These are phyloP conservation scores for Tetraneura akinire DNA, from an alignment of 1,140 invertebrate genomes.

Conservation along the genomic window DNA sequence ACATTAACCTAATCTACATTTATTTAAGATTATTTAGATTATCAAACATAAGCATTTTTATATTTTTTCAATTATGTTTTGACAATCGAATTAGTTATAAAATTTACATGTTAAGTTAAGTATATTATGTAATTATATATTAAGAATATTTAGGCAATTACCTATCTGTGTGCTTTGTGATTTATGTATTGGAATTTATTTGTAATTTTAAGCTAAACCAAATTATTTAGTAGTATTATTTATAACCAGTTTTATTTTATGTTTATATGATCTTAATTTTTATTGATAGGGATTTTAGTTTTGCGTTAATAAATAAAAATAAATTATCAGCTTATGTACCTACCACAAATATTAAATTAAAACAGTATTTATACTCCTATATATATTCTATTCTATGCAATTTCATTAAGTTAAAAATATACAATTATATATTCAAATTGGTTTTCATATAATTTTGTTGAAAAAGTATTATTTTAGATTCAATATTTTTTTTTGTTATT, in stretches of 20 bases:
- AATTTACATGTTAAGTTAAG: constrained; percentile 22
- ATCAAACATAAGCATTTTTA: constrained; percentile 28
- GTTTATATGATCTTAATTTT: constrained; percentile 32
- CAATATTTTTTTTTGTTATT: constrained; percentile 7
- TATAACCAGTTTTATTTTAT: constrained; percentile 10
- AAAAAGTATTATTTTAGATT: constrained; percentile 1
- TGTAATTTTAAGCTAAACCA: constrained; percentile 8
- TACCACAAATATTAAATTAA: constrained; percentile 4
- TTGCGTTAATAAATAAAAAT: background rate
- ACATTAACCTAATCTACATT: background rate
- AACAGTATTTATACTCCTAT: background rate
- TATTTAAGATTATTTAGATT: constrained; percentile 24
- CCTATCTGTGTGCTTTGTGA: constrained; percentile 41
- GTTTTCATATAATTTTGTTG: background rate
- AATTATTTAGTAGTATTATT: background rate
- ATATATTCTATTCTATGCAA: constrained; percentile 7
- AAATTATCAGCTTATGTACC: background rate
- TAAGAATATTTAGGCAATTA: constrained; percentile 30
- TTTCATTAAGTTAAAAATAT: background rate
- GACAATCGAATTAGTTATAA: constrained; percentile 48
- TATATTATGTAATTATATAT: constrained; percentile 10
- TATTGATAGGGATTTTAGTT: constrained; percentile 28
- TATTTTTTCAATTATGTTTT: constrained; percentile 40
- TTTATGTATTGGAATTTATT: constrained; percentile 42
- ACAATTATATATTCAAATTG: background rate